phyloP scores from a whole-genome alignment of 2,113 vertebrate species.

The Rattus rattus region DNA sequence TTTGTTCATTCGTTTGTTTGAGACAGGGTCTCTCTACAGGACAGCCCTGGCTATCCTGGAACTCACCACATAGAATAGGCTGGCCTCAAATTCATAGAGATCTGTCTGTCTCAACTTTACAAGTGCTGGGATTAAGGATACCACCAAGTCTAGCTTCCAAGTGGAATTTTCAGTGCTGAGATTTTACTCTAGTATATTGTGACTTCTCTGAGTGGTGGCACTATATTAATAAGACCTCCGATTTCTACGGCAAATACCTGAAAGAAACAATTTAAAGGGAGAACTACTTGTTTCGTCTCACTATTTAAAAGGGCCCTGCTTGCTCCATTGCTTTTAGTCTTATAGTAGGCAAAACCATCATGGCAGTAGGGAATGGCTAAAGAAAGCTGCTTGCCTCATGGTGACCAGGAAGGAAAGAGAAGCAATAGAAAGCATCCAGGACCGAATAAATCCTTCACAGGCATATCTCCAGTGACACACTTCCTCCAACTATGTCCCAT shows the following conservation, averaged over 20 bases:
- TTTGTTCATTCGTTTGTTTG: neutral
- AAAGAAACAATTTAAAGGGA: neutral
- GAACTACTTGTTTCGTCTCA: neutral
- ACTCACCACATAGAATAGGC: neutral
- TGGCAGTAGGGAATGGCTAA: neutral
- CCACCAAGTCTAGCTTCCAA: neutral
- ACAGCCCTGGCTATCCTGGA: neutral
- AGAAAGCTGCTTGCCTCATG: no score
- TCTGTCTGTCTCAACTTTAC: neutral
- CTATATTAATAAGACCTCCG: neutral
- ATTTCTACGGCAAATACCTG: neutral
- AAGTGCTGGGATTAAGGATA: neutral
- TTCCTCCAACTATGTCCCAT: neutral
- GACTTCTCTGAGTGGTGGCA: neutral
- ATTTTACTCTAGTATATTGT: no score
- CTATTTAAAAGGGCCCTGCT: neutral
- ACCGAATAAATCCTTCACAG: neutral
- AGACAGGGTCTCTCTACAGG: neutral
- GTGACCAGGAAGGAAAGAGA: neutral
- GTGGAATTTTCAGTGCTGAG: neutral
- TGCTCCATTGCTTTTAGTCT: neutral
- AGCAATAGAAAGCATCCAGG: neutral
- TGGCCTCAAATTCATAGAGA: neutral
- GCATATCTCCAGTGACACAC: neutral
- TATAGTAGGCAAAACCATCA: neutral